phyloP scores from a whole-genome alignment of 1,140 invertebrate species.

The Drosophila miranda region DNA sequence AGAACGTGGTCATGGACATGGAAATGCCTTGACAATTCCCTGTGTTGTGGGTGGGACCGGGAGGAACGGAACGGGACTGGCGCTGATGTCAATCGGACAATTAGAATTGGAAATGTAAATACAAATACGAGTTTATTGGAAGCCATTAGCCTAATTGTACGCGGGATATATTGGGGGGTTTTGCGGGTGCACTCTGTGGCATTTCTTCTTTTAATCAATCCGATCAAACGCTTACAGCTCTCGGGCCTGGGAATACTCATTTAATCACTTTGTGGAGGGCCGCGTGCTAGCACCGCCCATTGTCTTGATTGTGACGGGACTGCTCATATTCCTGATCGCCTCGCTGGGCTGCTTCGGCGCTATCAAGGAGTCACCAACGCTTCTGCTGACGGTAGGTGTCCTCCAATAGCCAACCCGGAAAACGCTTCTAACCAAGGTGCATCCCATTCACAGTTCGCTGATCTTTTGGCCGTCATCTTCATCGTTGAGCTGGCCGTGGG shows the following conservation, averaged over 20 bases:
- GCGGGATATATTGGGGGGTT: slow-evolving; percentile 3
- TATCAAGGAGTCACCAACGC: slow-evolving; percentile 86
- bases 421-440: not conserved
- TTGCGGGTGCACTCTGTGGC: not conserved
- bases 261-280: slow-evolving; percentile 85
- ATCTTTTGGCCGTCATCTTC: slow-evolving; percentile 88
- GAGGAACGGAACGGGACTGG: not conserved
- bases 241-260: slow-evolving; percentile 86
- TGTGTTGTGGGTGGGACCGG: slow-evolving; percentile 18
- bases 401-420: slow-evolving; percentile 21
- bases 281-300: slow-evolving; percentile 85
- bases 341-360: slow-evolving; percentile 91
- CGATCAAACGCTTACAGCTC: slow-evolving; percentile 82
- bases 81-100: slow-evolving; percentile 60
- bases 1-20: slow-evolving; percentile 24
- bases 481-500: slow-evolving; percentile 89
- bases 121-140: slow-evolving; percentile 48
- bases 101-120: slow-evolving; percentile 63
- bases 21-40: slow-evolving; percentile 53
- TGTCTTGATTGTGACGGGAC: slow-evolving; percentile 87
- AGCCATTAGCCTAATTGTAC: slow-evolving; percentile 62
- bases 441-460: slow-evolving; percentile 86
- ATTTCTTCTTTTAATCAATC: slow-evolving; percentile 32
- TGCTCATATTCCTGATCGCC: slow-evolving; percentile 87
- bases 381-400: slow-evolving; percentile 86